Conservation (phyloP, 1,140 invertebrate genomes). For the Drosophila kikkawai region DNA sequence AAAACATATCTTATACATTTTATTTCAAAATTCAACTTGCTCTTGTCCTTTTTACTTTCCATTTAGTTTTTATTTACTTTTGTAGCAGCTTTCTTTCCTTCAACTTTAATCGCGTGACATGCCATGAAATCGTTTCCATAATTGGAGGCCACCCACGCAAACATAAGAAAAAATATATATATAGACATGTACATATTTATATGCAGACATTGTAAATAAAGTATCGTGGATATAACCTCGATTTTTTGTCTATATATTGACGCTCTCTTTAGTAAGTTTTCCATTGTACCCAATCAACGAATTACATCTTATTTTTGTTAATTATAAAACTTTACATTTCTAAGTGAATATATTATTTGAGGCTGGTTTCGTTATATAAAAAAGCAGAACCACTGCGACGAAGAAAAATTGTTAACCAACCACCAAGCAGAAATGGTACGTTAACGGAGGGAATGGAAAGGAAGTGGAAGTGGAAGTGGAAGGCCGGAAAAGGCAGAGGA, state of each 20-base stretch:
- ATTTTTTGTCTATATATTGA: background rate
- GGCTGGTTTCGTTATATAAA: background rate
- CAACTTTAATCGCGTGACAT: constrained; percentile 68
- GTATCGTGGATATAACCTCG: background rate
- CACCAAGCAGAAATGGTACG: background rate
- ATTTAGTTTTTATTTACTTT: background rate
- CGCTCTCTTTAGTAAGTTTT: constrained; percentile 2
- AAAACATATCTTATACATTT: too few relatives aligned
- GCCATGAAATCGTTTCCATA: constrained; percentile 63
- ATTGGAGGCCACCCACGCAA: constrained; percentile 53
- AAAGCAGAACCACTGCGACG: background rate
- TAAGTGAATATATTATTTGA: background rate
- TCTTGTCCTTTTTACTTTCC: background rate
- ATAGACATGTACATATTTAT: background rate
- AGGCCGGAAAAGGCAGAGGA: background rate
- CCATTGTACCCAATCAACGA: too few relatives aligned
- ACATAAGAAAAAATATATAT: background rate
- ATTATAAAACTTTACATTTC: background rate
- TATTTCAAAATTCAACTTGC: background rate
- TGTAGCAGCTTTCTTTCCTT: constrained; percentile 5
- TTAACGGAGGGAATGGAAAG: background rate
- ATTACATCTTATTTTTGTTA: background rate
- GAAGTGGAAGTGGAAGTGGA: background rate
- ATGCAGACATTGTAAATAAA: constrained; percentile 34
- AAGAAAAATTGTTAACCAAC: constrained; percentile 37